These are phyloP conservation scores for Paradoxurus hermaphroditus DNA, from an alignment of 2,113 vertebrate genomes.

Conservation along the genomic window DNA sequence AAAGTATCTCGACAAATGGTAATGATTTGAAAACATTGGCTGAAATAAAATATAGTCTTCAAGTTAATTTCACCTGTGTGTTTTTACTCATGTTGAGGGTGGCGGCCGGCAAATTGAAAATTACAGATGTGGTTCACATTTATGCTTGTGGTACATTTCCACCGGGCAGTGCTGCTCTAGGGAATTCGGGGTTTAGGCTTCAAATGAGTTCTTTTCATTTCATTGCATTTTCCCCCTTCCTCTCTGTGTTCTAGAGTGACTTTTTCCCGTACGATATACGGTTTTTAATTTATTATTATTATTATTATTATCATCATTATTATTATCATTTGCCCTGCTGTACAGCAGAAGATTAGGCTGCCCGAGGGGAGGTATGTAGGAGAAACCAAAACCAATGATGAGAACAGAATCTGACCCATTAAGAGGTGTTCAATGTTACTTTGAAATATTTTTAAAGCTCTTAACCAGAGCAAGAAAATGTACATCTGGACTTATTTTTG, in stretches of 20 bases:
- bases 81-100: neutral
- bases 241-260: neutral
- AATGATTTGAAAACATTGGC: neutral
- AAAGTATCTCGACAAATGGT: neutral
- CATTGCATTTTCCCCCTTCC: neutral
- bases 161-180: neutral
- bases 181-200: neutral
- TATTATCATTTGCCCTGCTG: neutral
- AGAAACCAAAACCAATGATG: neutral
- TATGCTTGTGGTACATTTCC: neutral
- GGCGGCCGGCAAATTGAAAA: neutral
- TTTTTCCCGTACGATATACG: neutral
- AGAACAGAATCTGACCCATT: neutral
- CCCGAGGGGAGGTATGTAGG: neutral
- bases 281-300: neutral
- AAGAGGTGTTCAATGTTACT: neutral
- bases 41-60: neutral
- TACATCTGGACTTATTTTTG: neutral
- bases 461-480: neutral
- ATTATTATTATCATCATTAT: no score
- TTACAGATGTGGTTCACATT: neutral
- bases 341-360: neutral
- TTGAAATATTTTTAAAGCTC: neutral
- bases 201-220: neutral
- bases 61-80: neutral